Conservation (phyloP, 2,797 vertebrate genomes). For the Catamblyrhynchus diadema region DNA sequence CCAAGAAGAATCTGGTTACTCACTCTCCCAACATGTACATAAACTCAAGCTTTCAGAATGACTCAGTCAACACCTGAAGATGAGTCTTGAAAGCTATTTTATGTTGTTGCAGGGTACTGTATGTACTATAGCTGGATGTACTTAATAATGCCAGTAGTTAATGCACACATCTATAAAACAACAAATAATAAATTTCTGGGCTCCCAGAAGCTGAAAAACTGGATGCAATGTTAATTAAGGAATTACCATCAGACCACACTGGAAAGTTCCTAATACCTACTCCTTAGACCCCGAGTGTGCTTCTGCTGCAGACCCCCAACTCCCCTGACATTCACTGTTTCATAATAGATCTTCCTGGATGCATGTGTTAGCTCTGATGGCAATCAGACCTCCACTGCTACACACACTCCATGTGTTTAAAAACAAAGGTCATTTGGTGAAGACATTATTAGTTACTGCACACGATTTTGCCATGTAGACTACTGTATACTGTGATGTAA, state of each 20-base stretch:
- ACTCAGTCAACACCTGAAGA: slow-evolving; percentile 32
- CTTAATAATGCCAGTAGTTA: slow-evolving; percentile 15
- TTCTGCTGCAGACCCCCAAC: slow-evolving; percentile 29
- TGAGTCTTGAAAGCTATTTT: slow-evolving; percentile 2
- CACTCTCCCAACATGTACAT: neutral
- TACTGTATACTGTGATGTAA: slow-evolving; percentile 26
- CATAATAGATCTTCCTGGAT: slow-evolving; percentile 46
- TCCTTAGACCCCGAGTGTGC: neutral
- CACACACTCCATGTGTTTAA: neutral
- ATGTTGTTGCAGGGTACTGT: neutral
- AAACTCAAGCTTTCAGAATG: neutral
- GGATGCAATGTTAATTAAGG: slow-evolving; percentile 17
- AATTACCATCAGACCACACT: slow-evolving; percentile 13
- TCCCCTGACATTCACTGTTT: slow-evolving; percentile 26
- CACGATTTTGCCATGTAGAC: neutral
- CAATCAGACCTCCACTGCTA: neutral
- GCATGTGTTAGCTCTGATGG: slow-evolving; percentile 30
- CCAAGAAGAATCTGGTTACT: slow-evolving; percentile 13
- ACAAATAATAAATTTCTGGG: neutral
- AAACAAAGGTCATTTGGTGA: slow-evolving; percentile 55
- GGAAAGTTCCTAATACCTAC: slow-evolving; percentile 29
- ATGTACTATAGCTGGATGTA: neutral
- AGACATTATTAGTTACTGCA: slow-evolving; percentile 1
- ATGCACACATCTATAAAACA: neutral
- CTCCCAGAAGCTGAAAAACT: slow-evolving; percentile 2